A percentile compares a stretch with the other conserved stretches of the same genome.
Evolutionary conservation across 2,888 invertebrate species (phyloP).

Genomic region (Dynastes hyllus): DNA sequence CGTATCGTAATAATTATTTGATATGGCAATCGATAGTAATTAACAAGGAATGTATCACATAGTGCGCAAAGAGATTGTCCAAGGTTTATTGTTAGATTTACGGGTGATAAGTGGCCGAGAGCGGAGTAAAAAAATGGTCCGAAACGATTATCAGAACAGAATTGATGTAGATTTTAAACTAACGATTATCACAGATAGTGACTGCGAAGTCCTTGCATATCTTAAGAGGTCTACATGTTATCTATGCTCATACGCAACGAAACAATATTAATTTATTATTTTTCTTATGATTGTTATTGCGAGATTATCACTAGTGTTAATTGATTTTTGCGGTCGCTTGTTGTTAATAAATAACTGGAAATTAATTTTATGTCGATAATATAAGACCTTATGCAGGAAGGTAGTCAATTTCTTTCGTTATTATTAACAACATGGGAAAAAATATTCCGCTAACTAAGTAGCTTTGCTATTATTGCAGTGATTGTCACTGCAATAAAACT

Average conservation of each 20-base stretch:
- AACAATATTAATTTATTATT: conserved; percentile 26
- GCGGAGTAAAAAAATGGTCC: not conserved
- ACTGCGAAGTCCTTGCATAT: conserved; percentile 24
- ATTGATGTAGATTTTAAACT: conserved; percentile 8
- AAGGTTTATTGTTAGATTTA: conserved; percentile 28
- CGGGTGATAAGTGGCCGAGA: conserved; percentile 25
- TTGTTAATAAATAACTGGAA: conserved; percentile 10
- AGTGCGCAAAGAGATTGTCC: conserved; percentile 37
- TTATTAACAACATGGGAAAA: not conserved
- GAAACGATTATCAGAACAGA: conserved; percentile 14
- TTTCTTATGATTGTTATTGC: not conserved
- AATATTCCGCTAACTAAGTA: too few relatives aligned
- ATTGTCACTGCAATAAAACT: too few relatives aligned
- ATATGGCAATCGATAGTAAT: conserved; percentile 32
- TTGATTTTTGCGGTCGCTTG: not conserved
- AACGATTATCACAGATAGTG: conserved; percentile 5
- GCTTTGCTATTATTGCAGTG: too few relatives aligned
- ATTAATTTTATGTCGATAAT: conserved; percentile 4
- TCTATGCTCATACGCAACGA: not conserved
- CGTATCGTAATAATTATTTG: conserved; percentile 38
- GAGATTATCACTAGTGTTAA: conserved; percentile 14
- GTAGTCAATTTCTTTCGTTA: not conserved
- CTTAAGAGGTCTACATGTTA: not conserved
- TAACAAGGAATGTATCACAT: conserved; percentile 37
- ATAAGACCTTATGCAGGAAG: not conserved